Base-by-base conservation (phyloP, 2,797 vertebrate genomes). In the Dicrostonyx torquatus region DNA sequence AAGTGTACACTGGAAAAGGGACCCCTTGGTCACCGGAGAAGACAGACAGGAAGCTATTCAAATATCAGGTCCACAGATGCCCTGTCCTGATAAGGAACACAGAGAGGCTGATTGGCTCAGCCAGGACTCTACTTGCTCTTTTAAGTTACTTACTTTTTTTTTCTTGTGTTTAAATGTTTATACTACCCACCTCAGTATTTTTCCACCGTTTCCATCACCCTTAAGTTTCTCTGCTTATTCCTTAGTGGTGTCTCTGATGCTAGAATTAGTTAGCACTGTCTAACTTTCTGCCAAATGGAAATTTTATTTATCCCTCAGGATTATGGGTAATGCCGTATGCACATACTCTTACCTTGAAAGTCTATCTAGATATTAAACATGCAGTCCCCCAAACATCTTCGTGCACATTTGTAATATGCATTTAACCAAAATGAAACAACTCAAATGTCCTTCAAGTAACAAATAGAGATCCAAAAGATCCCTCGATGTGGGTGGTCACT, bases 381-480 rank as follows among this genome's bases (percentile, higher is more conserved):
- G 1, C 10, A 4, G 9, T 48, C 26, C 11, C 0, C 15, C 12
- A 9, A 64, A 29, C 3, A 3, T 22, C 37, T 14, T 1, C 8
- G 0, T 0, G 18, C 2, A 0, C 0, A 31, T 11, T 22, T 45
- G 7, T 0, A 37, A 48, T 29, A 0, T 15, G 31, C 34, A 58
- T 68, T 68, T 37, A 34, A 26, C 17, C 4, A 9, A 34, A 22
- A 11, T 0, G 64, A 78, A 31, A 22, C 24, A 24, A 26, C 45
- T 26, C 31, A 5, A 26, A 11, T 2, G 26, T 2, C 26, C 9
- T 4, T 6, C 34, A 1, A 1, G 0, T 0, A 31, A 1, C 9
- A 26, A 48, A 20, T 0, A 1, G 75, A 0, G 34, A 24, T 5
- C 3, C 0, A 6, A 9, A 17, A 0, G 0, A 0, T n/a, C 14